Base-by-base conservation (phyloP, 2,888 invertebrate species). In the Caradrina clavipalpis region DNA sequence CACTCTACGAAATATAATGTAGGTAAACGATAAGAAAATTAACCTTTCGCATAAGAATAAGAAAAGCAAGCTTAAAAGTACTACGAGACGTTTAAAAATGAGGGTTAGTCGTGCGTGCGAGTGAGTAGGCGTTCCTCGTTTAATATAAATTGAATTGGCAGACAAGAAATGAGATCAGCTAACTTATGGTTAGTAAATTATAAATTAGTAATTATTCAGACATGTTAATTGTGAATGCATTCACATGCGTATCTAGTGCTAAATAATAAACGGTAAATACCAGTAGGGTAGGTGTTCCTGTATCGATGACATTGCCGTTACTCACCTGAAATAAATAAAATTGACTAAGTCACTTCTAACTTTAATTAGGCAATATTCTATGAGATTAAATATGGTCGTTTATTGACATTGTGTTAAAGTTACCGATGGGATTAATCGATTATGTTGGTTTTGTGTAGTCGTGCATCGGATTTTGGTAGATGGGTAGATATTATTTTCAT, bases 221-320 rank as follows among this genome's bases (percentile, higher is more conserved):
- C 45, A 70, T 80, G 74, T 82, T 75, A 82, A 68, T 78, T 73
- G 73, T 80, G 75, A 77, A 63, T 73, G 73, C 85, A 82, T 81
- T 63, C 77, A 68, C 92, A 92, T 93, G 92, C 92, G 76, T 85
- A 66, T 64, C 53, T 82, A 88, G 84, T 89, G 83, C 81, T 76
- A 64, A 84, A 87, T 86, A 87, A 88, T 85, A 88, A 90, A 88
- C 84, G 69, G 89, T 94, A 95, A 92, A 92, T 96, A 96, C 96
- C 96, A 96, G 95, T 89, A 96, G 89, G 88, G 96, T 95, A 86
- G 95, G 93, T 88, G 96, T 95, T 93, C 96, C 96, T 87, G 95
- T 94, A 89, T 96, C 96, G 95, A 96, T 94, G 95, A 95, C 95
- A 95, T 96, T 96, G 95, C 96, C 96, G 95, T 96, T 96, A 96